Percentiles rank a stretch among this genome's conserved stretches.
phyloP scores from a whole-genome alignment of 2,888 invertebrate genomes.

The Sericinus montela region DNA sequence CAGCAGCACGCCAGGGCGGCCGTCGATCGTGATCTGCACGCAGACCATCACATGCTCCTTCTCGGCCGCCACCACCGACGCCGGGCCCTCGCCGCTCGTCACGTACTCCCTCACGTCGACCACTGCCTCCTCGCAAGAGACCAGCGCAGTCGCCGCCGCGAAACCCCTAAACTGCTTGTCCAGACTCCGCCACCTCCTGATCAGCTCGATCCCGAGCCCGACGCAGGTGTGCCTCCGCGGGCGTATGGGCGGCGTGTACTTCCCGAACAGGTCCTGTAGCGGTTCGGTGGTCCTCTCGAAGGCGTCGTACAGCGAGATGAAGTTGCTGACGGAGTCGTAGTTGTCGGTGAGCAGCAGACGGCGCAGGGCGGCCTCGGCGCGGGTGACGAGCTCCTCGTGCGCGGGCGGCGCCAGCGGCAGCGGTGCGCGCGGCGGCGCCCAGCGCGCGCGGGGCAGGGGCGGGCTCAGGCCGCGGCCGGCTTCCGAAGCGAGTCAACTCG shows the following conservation, averaged over 20 bases:
- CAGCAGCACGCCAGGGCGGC: conserved; percentile 87
- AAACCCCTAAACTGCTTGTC: conserved; percentile 83
- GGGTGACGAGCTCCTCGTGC: conserved; percentile 89
- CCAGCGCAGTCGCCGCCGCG: conserved; percentile 80
- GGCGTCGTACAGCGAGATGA: conserved; percentile 83
- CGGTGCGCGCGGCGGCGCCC: conserved; percentile 45
- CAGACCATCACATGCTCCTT: conserved; percentile 94
- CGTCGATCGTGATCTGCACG: conserved; percentile 85
- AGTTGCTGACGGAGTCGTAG: conserved; percentile 94
- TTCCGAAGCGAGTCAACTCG: conserved; percentile 95
- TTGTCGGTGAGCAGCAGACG: conserved; percentile 89
- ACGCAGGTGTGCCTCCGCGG: conserved; percentile 92
- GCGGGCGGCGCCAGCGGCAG: conserved; percentile 61
- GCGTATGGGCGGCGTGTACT: conserved; percentile 88
- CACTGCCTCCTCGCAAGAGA: conserved; percentile 93
- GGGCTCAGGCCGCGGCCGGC: conserved; percentile 32
- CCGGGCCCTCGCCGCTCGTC: conserved; percentile 74
- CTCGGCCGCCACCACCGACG: conserved; percentile 83
- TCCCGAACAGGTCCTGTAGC: conserved; percentile 85
- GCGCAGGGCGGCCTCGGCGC: conserved; percentile 89
- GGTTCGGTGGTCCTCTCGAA: conserved; percentile 79
- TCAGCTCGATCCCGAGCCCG: conserved; percentile 89
- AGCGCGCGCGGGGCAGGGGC: conserved; percentile 53
- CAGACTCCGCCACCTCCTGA: conserved; percentile 81
- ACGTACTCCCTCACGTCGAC: conserved; percentile 78